phyloP scores from a whole-genome alignment of 2,113 vertebrate genomes.

The Ivindomyrus marchei region DNA sequence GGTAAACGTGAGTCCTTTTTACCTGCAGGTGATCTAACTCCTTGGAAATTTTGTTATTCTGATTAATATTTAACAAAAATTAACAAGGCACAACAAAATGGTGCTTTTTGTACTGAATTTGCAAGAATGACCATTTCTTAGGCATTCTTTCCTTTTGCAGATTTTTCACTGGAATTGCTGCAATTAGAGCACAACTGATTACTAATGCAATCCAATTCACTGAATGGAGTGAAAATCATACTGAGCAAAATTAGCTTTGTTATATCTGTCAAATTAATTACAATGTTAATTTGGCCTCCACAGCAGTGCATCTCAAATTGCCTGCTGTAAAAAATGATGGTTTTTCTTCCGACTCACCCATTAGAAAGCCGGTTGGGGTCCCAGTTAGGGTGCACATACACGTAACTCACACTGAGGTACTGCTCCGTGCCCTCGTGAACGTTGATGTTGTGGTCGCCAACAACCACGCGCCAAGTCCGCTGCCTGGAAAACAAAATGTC shows the following conservation, averaged over 20 bases:
- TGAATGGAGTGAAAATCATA: neutral
- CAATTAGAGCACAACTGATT: neutral
- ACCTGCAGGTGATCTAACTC: neutral
- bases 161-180: neutral
- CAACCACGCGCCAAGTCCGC: constrained; percentile 67
- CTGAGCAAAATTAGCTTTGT: neutral
- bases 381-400: constrained; percentile 65
- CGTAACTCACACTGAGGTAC: constrained; percentile 57
- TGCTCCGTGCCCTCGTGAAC: constrained; percentile 66
- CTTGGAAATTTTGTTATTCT: neutral
- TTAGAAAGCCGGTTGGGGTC: constrained; percentile 58
- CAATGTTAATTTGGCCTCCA: neutral
- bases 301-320: neutral
- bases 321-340: neutral
- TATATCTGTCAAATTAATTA: neutral
- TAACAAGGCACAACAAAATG: neutral
- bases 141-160: neutral
- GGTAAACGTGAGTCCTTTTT: neutral
- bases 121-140: neutral
- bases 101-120: neutral
- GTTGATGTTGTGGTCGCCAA: constrained; percentile 75
- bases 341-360: constrained; percentile 53
- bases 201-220: neutral
- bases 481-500: constrained; percentile 29
- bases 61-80: neutral